Conservation (phyloP, 2,797 vertebrate genomes). For the Mus spretus region DNA sequence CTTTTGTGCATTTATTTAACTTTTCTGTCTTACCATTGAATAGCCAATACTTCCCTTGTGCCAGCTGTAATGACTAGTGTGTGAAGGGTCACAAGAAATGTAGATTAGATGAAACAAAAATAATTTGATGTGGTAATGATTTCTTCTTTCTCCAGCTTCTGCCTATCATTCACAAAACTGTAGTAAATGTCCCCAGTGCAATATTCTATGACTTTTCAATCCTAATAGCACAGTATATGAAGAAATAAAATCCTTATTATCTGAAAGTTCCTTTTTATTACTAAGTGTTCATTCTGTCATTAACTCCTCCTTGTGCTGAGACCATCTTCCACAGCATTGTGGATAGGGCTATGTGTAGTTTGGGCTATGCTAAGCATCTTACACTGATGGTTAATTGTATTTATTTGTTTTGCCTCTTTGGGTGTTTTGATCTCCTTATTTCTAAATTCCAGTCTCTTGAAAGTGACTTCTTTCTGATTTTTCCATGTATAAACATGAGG, state of each 20-base stretch:
- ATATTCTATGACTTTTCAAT: neutral
- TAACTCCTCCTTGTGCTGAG: neutral
- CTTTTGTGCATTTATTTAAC: neutral
- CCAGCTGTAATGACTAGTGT: too few species aligned
- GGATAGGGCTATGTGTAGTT: neutral
- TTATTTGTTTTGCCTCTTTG: neutral
- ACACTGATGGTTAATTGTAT: neutral
- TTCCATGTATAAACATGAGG: too few species aligned
- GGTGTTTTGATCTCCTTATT: neutral
- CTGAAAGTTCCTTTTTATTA: neutral
- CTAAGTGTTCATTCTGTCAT: neutral
- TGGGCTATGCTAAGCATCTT: neutral
- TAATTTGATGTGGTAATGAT: neutral
- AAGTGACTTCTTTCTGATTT: neutral
- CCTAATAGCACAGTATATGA: neutral
- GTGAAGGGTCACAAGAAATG: neutral
- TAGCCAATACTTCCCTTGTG: neutral
- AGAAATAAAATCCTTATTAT: neutral
- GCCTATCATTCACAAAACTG: neutral
- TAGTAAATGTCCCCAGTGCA: neutral
- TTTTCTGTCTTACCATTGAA: neutral
- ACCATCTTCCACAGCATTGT: neutral
- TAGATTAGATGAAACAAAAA: neutral
- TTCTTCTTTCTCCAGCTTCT: neutral
- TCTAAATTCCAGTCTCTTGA: neutral